Conservation (phyloP, 1,140 invertebrate genomes). For the Nixonia krombeini region DNA sequence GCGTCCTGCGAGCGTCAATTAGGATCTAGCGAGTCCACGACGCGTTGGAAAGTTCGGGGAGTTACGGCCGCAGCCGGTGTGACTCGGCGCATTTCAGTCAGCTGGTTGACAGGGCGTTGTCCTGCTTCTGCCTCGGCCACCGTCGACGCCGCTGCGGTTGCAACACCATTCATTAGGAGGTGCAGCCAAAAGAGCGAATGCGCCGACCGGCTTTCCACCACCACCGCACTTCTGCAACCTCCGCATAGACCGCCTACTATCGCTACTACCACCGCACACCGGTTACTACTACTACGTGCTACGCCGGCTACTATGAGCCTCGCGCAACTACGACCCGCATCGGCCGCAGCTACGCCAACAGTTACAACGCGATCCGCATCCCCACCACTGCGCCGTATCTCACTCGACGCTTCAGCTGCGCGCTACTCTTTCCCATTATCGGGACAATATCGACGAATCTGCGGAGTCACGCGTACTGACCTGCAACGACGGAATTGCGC, state of each 20-base stretch:
- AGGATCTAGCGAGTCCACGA: too few species aligned
- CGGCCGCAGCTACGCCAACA: background rate
- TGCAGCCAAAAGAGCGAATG: background rate
- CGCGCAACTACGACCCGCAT: background rate
- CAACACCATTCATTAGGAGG: background rate
- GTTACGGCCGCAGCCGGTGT: background rate
- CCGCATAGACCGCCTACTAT: constrained; percentile 4
- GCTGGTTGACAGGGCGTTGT: constrained; percentile 4
- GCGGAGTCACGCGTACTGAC: background rate
- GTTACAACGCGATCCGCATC: background rate
- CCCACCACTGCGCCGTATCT: background rate
- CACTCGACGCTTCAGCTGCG: background rate
- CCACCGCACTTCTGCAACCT: background rate
- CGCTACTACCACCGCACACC: background rate
- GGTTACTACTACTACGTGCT: background rate
- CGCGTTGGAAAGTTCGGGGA: background rate
- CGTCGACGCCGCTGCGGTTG: background rate
- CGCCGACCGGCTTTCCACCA: background rate
- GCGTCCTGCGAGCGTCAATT: too few species aligned
- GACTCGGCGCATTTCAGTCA: background rate
- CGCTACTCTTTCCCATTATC: background rate
- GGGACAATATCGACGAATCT: background rate
- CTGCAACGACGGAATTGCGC: background rate
- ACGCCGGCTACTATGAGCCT: too few species aligned
- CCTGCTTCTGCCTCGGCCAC: background rate